Evolutionary conservation across 1,140 invertebrate genomes (phyloP).

Genomic region (Ladona fulva): DNA sequence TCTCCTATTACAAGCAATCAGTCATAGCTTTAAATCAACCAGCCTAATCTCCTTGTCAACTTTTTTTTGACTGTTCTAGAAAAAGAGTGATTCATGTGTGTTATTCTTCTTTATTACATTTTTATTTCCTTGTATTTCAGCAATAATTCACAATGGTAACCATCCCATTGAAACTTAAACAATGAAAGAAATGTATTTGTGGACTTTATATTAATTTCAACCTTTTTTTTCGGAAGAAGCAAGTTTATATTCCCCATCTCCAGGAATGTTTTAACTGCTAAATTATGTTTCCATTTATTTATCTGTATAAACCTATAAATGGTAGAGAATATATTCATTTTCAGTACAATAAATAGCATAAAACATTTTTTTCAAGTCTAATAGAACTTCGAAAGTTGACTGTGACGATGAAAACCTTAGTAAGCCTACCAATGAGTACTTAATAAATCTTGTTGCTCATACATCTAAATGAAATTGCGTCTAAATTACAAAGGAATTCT

Average conservation of each 20-base stretch:
- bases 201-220: too few species aligned
- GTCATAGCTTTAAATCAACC: not conserved
- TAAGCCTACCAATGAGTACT: not conserved
- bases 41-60: not conserved
- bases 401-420: not conserved
- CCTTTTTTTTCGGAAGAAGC: too few species aligned
- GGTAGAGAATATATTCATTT: constrained; percentile 1
- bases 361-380: not conserved
- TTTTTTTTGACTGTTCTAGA: not conserved
- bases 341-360: not conserved
- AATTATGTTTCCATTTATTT: not conserved
- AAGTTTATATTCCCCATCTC: too few species aligned
- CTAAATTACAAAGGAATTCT: too few species aligned
- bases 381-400: not conserved
- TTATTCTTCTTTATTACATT: too few species aligned
- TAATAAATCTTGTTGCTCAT: not conserved
- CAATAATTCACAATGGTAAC: too few species aligned
- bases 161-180: too few species aligned
- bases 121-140: too few species aligned
- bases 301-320: not conserved
- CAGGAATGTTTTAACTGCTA: too few species aligned
- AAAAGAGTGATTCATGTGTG: too few species aligned
- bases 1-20: not conserved
- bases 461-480: too few species aligned
- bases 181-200: too few species aligned